These are phyloP conservation scores for Nephrotoma flavescens DNA, from an alignment of 2,888 invertebrate genomes.

Conservation along the genomic window DNA sequence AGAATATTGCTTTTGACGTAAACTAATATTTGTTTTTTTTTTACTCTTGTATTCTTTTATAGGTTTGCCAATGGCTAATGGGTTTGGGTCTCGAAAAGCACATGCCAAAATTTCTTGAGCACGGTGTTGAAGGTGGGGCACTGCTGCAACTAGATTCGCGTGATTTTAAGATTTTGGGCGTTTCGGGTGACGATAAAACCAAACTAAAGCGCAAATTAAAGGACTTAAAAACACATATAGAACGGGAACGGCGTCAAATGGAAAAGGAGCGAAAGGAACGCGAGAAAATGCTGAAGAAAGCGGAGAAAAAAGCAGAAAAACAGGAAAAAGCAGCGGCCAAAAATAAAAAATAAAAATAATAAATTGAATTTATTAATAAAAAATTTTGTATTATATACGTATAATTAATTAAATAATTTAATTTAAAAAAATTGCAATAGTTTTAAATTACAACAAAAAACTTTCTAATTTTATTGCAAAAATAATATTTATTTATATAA, in stretches of 20 bases:
- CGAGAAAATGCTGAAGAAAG: constrained; percentile 73
- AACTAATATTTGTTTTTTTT: not conserved
- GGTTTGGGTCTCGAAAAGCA: constrained; percentile 73
- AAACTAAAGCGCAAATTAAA: constrained; percentile 74
- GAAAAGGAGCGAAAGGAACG: constrained; percentile 75
- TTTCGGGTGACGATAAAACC: constrained; percentile 65
- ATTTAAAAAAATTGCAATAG: not conserved
- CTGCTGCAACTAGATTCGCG: constrained; percentile 78
- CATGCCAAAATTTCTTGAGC: constrained; percentile 73
- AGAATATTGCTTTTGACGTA: no score
- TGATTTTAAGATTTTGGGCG: constrained; percentile 77
- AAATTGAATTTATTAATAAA: not conserved
- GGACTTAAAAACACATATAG: constrained; percentile 60
- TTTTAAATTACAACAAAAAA: not conserved
- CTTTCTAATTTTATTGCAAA: not conserved
- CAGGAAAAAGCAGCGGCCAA: constrained; percentile 3
- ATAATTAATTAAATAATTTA: not conserved
- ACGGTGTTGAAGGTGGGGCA: constrained; percentile 73
- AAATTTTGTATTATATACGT: not conserved
- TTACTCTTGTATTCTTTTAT: constrained; percentile 11
- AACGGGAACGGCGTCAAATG: constrained; percentile 54
- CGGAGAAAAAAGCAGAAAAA: constrained; percentile 61
- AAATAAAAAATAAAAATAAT: constrained; percentile 1
- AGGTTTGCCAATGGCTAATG: constrained; percentile 88
- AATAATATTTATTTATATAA: not conserved